phyloP scores from a whole-genome alignment of 2,797 vertebrate species.

The Etheostoma nigrum region DNA sequence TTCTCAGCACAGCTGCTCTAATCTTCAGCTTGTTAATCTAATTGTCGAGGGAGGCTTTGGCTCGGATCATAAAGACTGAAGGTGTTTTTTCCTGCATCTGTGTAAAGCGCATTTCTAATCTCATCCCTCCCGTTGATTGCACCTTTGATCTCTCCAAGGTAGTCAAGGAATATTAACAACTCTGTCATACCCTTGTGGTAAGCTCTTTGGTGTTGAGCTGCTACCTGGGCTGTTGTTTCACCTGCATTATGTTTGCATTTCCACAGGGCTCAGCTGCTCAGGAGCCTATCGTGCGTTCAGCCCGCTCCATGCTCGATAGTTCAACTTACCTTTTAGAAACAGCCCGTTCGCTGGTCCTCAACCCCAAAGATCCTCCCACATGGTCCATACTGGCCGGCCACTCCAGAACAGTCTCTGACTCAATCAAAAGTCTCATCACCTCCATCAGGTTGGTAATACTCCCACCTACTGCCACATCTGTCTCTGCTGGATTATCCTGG shows the following conservation, averaged over 20 bases:
- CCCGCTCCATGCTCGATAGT: slow-evolving; percentile 96
- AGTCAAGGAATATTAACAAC: slow-evolving; percentile 70
- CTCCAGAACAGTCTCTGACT: slow-evolving; percentile 97
- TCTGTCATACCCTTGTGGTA: slow-evolving; percentile 51
- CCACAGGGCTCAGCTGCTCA: slow-evolving; percentile 93
- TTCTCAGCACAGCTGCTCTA: slow-evolving; percentile 73
- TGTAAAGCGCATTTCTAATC: slow-evolving; percentile 76
- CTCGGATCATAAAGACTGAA: slow-evolving; percentile 77
- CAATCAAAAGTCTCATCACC: slow-evolving; percentile 98
- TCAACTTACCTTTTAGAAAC: slow-evolving; percentile 94
- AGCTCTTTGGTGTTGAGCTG: slow-evolving; percentile 28
- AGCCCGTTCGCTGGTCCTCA: slow-evolving; percentile 94
- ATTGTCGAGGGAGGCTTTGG: slow-evolving; percentile 75
- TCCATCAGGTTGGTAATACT: slow-evolving; percentile 91
- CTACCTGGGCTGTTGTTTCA: slow-evolving; percentile 58
- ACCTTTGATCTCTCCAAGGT: slow-evolving; percentile 72
- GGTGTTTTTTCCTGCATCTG: slow-evolving; percentile 71
- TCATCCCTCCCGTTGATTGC: slow-evolving; percentile 68
- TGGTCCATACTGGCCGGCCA: slow-evolving; percentile 97
- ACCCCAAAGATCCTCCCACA: slow-evolving; percentile 97
- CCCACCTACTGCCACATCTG: slow-evolving; percentile 15
- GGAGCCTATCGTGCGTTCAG: slow-evolving; percentile 95
- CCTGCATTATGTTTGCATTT: slow-evolving; percentile 40
- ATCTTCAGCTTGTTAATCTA: slow-evolving; percentile 82
- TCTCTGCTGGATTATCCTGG: slow-evolving; percentile 46